Evolutionary conservation across 1,140 invertebrate species (phyloP).

Genomic region (Bombus terrestris): DNA sequence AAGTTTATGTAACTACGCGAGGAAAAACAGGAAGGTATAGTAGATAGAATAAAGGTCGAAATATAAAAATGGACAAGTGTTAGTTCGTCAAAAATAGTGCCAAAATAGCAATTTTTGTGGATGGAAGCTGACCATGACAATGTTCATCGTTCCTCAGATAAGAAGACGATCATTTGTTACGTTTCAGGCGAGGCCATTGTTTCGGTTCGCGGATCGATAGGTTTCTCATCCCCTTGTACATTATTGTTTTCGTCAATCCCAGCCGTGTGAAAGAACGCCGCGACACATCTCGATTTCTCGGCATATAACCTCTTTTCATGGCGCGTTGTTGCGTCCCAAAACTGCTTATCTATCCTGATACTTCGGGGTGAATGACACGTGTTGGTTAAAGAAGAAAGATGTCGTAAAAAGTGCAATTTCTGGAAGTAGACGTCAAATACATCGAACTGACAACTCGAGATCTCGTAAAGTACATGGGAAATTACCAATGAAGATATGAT

Average conservation of each 20-base stretch:
- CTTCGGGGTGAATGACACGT: conserved; percentile 15
- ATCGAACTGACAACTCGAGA: neutral
- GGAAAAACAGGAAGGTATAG: no score
- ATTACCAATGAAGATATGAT: neutral
- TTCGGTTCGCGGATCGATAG: conserved; percentile 73
- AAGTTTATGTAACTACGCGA: no score
- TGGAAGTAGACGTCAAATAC: neutral
- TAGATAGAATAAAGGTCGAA: no score
- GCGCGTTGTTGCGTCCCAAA: conserved; percentile 28
- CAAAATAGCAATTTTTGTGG: conserved; percentile 52
- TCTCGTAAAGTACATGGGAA: no score
- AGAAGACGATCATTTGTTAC: conserved; percentile 77
- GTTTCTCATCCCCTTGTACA: conserved; percentile 50
- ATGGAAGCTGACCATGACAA: conserved; percentile 67
- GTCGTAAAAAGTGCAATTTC: conserved; percentile 2
- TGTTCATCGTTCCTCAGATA: conserved; percentile 64
- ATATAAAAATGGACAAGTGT: no score
- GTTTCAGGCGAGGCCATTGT: conserved; percentile 72
- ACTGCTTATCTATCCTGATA: conserved; percentile 45
- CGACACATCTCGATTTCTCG: conserved; percentile 53
- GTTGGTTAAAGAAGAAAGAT: neutral
- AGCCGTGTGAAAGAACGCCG: conserved; percentile 55
- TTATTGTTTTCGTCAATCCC: conserved; percentile 69
- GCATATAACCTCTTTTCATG: conserved; percentile 36
- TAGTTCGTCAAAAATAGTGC: conserved; percentile 31